Conservation (phyloP, 2,888 invertebrate genomes). For the Ptilodon capucinus region DNA sequence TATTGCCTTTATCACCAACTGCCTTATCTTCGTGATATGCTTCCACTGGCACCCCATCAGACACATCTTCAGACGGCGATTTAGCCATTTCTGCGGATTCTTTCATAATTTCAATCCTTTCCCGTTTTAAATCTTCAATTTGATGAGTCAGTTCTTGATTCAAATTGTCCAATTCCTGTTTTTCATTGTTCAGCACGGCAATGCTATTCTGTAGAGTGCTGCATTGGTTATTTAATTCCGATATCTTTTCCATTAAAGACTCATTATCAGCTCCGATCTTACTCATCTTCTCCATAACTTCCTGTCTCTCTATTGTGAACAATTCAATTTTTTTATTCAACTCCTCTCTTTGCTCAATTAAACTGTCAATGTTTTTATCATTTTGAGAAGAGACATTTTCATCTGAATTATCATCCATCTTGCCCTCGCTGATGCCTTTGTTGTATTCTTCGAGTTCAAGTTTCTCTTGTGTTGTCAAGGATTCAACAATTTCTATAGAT, state of each 20-base stretch:
- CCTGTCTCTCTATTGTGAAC: constrained; percentile 86
- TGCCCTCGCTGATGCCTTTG: constrained; percentile 69
- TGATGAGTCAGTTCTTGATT: constrained; percentile 65
- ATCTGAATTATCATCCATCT: constrained; percentile 39
- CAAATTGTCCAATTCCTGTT: constrained; percentile 56
- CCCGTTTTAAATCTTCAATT: constrained; percentile 69
- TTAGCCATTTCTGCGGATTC: constrained; percentile 66
- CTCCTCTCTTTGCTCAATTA: constrained; percentile 85
- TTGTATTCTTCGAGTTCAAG: constrained; percentile 87
- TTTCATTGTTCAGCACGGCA: constrained; percentile 71
- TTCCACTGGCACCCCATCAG: constrained; percentile 53
- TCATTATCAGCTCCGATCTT: constrained; percentile 84
- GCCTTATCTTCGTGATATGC: constrained; percentile 64
- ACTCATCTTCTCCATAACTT: constrained; percentile 87
- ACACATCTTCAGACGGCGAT: constrained; percentile 55
- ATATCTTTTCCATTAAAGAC: constrained; percentile 72
- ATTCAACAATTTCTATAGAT: constrained; percentile 89
- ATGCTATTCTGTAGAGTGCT: constrained; percentile 68
- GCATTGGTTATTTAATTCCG: constrained; percentile 78
- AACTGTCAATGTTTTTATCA: constrained; percentile 79
- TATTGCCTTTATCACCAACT: constrained; percentile 59
- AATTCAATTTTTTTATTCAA: constrained; percentile 86
- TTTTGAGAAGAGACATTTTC: constrained; percentile 54
- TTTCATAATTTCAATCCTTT: constrained; percentile 68
- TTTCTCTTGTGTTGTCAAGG: constrained; percentile 87